phyloP scores from a whole-genome alignment of 1,140 invertebrate genomes.

The Drosophila asahinai region DNA sequence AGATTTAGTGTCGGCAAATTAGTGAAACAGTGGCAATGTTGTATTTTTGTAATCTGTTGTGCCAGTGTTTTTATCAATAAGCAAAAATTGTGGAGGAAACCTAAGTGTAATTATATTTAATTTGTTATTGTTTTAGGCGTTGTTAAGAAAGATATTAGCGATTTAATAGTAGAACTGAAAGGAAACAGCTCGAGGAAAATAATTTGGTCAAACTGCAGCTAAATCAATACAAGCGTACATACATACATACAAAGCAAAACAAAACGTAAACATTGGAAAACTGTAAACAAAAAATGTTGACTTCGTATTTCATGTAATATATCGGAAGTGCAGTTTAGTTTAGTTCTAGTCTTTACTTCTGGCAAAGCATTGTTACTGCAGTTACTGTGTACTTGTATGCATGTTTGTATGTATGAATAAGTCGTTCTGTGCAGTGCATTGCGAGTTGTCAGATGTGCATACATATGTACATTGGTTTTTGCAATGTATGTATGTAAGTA shows the following conservation, averaged over 20 bases:
- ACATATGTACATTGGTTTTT: not conserved
- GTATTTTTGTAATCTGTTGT: slow-evolving; percentile 13
- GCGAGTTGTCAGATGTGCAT: not conserved
- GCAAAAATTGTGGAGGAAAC: not conserved
- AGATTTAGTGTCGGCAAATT: not conserved
- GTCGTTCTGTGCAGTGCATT: not conserved
- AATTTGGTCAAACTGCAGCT: not conserved
- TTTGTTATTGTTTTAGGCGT: not conserved
- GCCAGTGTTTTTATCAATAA: slow-evolving; percentile 40
- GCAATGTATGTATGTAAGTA: not conserved
- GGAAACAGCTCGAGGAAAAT: not conserved
- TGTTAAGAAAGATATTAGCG: not conserved
- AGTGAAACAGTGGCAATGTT: not conserved
- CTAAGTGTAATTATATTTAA: not conserved
- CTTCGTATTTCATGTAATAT: no score
- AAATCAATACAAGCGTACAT: not conserved
- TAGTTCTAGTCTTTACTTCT: not conserved
- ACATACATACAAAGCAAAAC: not conserved
- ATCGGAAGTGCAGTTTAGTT: not conserved
- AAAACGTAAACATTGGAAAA: slow-evolving; percentile 11
- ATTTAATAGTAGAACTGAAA: not conserved
- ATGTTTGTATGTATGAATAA: not conserved
- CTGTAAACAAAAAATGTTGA: slow-evolving; percentile 1
- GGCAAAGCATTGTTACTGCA: not conserved
- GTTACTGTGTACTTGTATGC: not conserved